Percentiles rank a stretch among this genome's conserved stretches.
Conservation (phyloP, 2,888 invertebrate species). For the Limnephilus auricula region DNA sequence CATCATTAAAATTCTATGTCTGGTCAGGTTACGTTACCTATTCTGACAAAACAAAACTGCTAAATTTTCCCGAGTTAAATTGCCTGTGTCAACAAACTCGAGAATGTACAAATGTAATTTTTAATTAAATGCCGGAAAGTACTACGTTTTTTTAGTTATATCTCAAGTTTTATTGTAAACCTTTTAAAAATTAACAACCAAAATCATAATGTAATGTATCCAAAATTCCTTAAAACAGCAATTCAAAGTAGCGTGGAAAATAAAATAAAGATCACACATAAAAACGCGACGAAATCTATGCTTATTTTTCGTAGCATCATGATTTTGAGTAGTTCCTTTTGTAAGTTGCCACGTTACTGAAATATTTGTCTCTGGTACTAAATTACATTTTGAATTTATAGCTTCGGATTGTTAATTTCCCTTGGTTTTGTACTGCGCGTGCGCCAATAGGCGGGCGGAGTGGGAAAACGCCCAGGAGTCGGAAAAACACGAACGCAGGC, state of each 20-base stretch:
- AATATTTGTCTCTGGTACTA: neutral
- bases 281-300: neutral
- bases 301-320: neutral
- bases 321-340: neutral
- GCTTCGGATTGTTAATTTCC: constrained; percentile 11
- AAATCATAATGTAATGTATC: neutral
- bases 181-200: neutral
- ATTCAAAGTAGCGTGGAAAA: neutral
- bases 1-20: too few relatives aligned
- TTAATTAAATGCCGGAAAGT: too few relatives aligned
- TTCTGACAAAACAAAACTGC: too few relatives aligned
- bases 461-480: constrained; percentile 37
- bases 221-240: neutral
- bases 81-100: too few relatives aligned
- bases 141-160: too few relatives aligned
- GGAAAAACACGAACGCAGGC: neutral
- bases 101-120: too few relatives aligned
- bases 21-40: too few relatives aligned
- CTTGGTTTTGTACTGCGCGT: constrained; percentile 15
- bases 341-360: neutral
- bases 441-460: constrained; percentile 45
- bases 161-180: too few relatives aligned
- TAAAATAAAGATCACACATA: neutral
- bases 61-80: too few relatives aligned
- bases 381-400: neutral